phyloP scores from a whole-genome alignment of 2,888 invertebrate genomes.

The Protodeltote pygarga region DNA sequence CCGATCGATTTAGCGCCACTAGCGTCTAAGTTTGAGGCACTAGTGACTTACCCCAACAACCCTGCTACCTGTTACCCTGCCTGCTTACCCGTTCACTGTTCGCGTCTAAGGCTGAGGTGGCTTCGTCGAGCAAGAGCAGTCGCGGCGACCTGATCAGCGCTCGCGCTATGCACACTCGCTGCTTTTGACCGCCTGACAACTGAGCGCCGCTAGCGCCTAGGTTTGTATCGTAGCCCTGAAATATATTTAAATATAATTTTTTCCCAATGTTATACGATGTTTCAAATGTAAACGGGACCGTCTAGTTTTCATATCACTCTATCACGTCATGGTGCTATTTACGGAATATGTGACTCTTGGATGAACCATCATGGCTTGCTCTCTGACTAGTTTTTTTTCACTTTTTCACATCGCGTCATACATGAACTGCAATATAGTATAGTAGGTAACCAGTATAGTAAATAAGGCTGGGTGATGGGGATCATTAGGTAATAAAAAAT shows the following conservation, averaged over 20 bases:
- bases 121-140: slow-evolving; percentile 90
- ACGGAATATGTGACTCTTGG: no score
- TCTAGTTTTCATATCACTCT: no score
- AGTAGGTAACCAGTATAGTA: no score
- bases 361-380: no score
- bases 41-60: no score
- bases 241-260: neutral
- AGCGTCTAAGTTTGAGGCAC: no score
- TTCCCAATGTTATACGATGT: neutral
- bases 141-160: slow-evolving; percentile 89
- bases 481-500: neutral
- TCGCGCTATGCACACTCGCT: slow-evolving; percentile 91
- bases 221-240: slow-evolving; percentile 89
- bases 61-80: neutral
- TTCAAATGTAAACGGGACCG: no score
- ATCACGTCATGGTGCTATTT: no score
- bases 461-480: neutral
- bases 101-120: slow-evolving; percentile 89
- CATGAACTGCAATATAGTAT: no score
- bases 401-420: no score
- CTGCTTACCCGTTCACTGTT: slow-evolving; percentile 88
- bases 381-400: no score
- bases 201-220: slow-evolving; percentile 90
- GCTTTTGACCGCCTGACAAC: slow-evolving; percentile 91
- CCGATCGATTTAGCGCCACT: no score